These are phyloP conservation scores for Zygogramma bicolorata DNA, from an alignment of 2,888 invertebrate genomes.

Conservation along the genomic window DNA sequence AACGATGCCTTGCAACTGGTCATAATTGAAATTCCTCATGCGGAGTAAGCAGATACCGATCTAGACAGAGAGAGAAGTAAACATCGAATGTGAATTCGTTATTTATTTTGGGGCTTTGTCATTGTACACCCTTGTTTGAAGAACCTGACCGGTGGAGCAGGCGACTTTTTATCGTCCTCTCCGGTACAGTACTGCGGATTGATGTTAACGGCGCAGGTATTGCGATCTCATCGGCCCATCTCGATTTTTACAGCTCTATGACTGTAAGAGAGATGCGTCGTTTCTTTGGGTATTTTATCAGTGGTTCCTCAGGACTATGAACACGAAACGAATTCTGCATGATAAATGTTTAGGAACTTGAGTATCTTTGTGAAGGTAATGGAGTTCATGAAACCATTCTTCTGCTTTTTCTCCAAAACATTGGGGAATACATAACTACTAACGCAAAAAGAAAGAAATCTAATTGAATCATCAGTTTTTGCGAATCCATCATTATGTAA, in stretches of 20 bases:
- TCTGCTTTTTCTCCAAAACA: no score
- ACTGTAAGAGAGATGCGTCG: neutral
- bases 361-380: no score
- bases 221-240: neutral
- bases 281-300: no score
- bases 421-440: no score
- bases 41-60: neutral
- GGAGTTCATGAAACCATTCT: no score
- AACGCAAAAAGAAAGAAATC: no score
- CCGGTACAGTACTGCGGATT: neutral
- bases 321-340: no score
- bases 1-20: neutral
- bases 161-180: conserved; percentile 58
- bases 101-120: conserved; percentile 54
- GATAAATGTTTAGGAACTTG: no score
- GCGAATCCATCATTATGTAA: no score
- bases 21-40: neutral
- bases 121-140: conserved; percentile 58
- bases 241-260: neutral
- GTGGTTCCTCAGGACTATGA: no score
- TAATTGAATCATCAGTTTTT: no score
- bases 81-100: conserved; percentile 48
- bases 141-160: conserved; percentile 59
- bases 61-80: conserved; percentile 12
- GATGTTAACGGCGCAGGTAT: neutral